These are phyloP conservation scores for Camarhynchus parvulus DNA, from an alignment of 2,113 vertebrate species.

Conservation along the genomic window DNA sequence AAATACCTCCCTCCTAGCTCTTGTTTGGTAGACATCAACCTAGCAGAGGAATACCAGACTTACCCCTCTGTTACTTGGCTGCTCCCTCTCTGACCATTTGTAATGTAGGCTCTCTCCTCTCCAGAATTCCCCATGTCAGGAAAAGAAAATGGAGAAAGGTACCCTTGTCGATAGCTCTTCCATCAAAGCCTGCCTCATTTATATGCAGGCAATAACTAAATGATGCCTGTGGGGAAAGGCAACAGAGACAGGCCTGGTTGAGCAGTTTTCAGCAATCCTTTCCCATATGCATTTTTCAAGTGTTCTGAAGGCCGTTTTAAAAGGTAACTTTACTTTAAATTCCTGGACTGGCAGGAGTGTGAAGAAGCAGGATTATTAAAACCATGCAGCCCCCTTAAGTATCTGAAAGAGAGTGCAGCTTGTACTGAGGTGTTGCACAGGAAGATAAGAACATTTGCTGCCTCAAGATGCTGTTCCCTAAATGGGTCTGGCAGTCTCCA, in stretches of 20 bases:
- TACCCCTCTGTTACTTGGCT: neutral
- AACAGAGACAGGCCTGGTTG: constrained; percentile 16
- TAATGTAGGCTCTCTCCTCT: neutral
- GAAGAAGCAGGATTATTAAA: neutral
- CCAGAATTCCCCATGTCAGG: neutral
- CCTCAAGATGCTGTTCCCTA: neutral
- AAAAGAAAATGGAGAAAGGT: neutral
- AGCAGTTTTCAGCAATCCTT: neutral
- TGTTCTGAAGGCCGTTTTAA: constrained; percentile 14
- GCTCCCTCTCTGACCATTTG: neutral
- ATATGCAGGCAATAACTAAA: constrained; percentile 51
- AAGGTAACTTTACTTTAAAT: neutral
- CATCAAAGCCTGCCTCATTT: constrained; percentile 37
- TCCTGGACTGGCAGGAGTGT: neutral
- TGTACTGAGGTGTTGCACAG: neutral
- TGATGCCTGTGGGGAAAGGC: constrained; percentile 46
- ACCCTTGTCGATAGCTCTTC: constrained; percentile 39
- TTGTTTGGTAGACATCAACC: neutral
- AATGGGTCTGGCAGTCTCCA: neutral
- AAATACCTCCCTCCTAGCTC: neutral
- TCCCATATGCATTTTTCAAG: constrained; percentile 12
- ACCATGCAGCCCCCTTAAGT: neutral
- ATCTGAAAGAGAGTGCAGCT: neutral
- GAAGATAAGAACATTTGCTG: neutral
- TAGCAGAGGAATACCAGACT: neutral